Evolutionary conservation across 2,113 vertebrate genomes (phyloP).

Genomic region (Crotophaga sulcirostris): DNA sequence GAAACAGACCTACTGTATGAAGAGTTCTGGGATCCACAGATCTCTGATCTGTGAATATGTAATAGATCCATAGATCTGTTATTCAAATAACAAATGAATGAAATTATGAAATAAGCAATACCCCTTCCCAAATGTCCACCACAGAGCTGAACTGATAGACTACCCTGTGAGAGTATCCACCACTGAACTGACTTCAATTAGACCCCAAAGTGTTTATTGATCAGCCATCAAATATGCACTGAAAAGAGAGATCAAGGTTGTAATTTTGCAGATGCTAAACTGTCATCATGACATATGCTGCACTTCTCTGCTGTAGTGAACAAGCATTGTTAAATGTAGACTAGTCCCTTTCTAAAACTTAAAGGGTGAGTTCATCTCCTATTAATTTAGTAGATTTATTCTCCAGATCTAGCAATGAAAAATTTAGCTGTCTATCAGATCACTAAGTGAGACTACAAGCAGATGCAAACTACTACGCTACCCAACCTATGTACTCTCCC

Average conservation of each 20-base stretch:
- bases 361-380: neutral
- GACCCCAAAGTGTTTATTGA: conserved; percentile 60
- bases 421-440: conserved; percentile 31
- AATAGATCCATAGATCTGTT: neutral
- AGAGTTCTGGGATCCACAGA: neutral
- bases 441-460: conserved; percentile 12
- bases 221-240: conserved; percentile 50
- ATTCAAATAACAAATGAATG: neutral
- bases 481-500: conserved; percentile 27
- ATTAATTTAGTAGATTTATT: conserved; percentile 17
- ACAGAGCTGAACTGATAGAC: neutral
- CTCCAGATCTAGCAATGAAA: neutral
- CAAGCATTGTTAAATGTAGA: neutral
- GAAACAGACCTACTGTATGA: neutral
- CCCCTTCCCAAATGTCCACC: neutral
- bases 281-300: neutral
- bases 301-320: neutral
- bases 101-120: conserved; percentile 7
- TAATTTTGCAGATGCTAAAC: neutral
- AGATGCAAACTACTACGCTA: conserved; percentile 3
- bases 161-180: conserved; percentile 23
- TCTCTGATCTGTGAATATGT: neutral
- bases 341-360: neutral
- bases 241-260: conserved; percentile 17
- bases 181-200: conserved; percentile 61